Evolutionary conservation across 1,140 invertebrate genomes (phyloP).

Genomic region (Fopius arisanus): DNA sequence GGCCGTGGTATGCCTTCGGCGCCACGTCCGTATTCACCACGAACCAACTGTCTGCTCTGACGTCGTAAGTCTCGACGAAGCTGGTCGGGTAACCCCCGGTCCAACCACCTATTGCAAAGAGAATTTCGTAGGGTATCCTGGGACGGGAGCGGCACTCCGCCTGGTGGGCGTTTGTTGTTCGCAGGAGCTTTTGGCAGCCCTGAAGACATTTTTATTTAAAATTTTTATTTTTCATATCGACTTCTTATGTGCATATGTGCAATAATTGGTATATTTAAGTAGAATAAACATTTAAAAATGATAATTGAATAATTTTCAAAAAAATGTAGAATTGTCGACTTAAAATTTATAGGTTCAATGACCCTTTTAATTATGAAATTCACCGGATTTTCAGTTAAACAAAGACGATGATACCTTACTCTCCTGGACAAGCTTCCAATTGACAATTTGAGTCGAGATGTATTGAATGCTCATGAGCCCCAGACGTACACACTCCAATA

Average conservation of each 20-base stretch:
- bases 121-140: conserved; percentile 73
- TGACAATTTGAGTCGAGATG: conserved; percentile 70
- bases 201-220: conserved; percentile 72
- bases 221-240: no score
- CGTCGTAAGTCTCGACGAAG: conserved; percentile 82
- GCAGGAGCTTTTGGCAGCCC: conserved; percentile 47
- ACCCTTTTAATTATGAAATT: no score
- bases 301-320: no score
- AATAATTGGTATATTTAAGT: no score
- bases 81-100: conserved; percentile 80
- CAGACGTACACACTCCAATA: conserved; percentile 73
- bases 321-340: no score
- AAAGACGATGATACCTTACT: conserved; percentile 71
- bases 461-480: conserved; percentile 73
- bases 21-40: conserved; percentile 69
- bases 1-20: conserved; percentile 78
- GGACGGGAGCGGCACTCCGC: conserved; percentile 69
- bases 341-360: no score
- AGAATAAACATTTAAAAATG: no score
- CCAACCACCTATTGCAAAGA: conserved; percentile 83
- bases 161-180: conserved; percentile 63
- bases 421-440: conserved; percentile 66
- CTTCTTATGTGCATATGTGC: no score
- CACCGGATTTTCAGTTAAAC: no score
- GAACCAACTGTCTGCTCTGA: conserved; percentile 72